Evolutionary conservation across 2,797 vertebrate genomes (phyloP).

Genomic region (Halcyon badia): DNA sequence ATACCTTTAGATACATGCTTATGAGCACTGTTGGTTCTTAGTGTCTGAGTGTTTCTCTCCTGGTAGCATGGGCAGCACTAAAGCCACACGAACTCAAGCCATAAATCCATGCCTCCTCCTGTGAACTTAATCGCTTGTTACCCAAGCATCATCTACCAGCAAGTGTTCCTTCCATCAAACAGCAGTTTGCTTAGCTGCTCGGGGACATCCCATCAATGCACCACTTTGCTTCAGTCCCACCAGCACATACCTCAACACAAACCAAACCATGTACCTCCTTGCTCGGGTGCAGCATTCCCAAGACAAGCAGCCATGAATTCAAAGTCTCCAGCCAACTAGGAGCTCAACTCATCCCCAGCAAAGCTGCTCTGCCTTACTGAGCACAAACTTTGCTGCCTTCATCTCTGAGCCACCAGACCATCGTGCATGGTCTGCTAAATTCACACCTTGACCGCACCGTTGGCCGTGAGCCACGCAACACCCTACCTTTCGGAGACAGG

Average conservation of each 20-base stretch:
- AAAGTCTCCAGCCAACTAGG: not conserved
- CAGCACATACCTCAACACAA: accelerated
- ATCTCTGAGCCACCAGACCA: accelerated
- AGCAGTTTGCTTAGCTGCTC: not conserved
- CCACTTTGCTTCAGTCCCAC: not conserved
- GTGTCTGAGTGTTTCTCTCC: accelerated
- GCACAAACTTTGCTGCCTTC: not conserved
- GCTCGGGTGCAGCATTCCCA: accelerated
- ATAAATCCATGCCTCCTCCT: accelerated
- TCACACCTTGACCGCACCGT: accelerated
- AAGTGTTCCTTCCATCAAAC: not conserved
- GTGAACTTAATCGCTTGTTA: accelerated
- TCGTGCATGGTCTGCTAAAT: accelerated
- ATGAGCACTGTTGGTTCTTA: accelerated
- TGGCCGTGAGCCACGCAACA: accelerated
- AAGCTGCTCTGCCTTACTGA: not conserved
- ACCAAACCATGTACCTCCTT: accelerated
- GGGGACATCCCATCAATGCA: accelerated
- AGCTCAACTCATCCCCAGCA: too few relatives aligned
- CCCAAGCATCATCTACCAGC: not conserved
- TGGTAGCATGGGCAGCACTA: accelerated
- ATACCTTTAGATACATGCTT: not conserved
- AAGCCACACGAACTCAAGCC: accelerated
- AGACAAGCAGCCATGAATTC: accelerated
- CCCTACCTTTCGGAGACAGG: not conserved